These are phyloP conservation scores for Protula sp. DNA, from an alignment of 2,888 invertebrate genomes.

Conservation along the genomic window DNA sequence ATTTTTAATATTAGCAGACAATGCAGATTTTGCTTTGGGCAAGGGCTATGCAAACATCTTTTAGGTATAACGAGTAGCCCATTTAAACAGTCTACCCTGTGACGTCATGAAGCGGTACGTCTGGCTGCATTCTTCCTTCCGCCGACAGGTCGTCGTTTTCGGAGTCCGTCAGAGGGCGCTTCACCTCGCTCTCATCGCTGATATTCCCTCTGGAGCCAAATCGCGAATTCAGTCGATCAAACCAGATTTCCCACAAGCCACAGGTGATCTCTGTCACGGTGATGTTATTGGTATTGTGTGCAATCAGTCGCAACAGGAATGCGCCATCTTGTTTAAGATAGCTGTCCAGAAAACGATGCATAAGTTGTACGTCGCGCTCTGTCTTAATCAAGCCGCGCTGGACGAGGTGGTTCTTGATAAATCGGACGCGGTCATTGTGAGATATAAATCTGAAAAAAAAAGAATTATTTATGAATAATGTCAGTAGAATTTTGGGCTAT, in stretches of 20 bases:
- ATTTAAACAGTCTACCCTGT: too few relatives aligned
- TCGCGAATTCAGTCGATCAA: too few relatives aligned
- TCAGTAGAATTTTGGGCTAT: too few relatives aligned
- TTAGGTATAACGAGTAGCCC: too few relatives aligned
- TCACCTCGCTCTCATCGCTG: too few relatives aligned
- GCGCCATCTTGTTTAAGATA: conserved; percentile 25
- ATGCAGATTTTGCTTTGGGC: neutral
- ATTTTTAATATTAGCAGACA: neutral
- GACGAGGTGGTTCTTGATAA: conserved; percentile 40
- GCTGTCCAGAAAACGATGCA: conserved; percentile 9
- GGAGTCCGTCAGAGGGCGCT: too few relatives aligned
- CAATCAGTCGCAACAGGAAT: conserved; percentile 23
- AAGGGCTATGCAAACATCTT: neutral
- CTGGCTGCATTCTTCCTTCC: too few relatives aligned
- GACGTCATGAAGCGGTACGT: too few relatives aligned
- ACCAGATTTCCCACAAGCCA: neutral
- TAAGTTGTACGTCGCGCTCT: neutral
- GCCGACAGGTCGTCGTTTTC: too few relatives aligned
- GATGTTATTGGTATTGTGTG: conserved; percentile 26
- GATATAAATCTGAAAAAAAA: conserved; percentile 6
- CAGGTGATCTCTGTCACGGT: conserved; percentile 11
- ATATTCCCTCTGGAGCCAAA: too few relatives aligned
- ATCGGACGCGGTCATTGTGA: conserved; percentile 19
- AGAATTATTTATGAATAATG: too few relatives aligned
- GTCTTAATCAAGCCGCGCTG: conserved; percentile 1